Evolutionary conservation across 2,888 invertebrate species (phyloP), one percentile per base, ranked within the genome.

Genomic region (Itoplectis maculator): DNA sequence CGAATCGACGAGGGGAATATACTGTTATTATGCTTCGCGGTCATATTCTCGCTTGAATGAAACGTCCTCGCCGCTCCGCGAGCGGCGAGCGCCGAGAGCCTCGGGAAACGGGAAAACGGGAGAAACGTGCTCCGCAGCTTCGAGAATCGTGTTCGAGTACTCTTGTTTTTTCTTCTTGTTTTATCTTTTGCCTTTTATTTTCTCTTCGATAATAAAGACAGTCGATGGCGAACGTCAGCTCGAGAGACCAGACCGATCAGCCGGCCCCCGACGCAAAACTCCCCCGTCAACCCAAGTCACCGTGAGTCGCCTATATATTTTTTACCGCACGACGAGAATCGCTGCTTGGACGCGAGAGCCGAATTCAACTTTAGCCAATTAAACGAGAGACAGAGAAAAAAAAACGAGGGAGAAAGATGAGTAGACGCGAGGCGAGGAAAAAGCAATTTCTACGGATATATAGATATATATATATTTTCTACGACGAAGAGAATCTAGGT

Each of bases 251-350:
- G 45, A 72, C 40, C 9, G 29, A 13, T 35, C 37, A 7, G 75
- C n/a, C 20, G 42, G 45, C 37, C 37, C 63, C 37, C 63, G 51
- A 77, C 51, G 63, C 6, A 18, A 42, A 63, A 63, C 20, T n/a
- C n/a, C n/a, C n/a, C 74, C 69, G 51, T 73, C 40, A 77, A 78
- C 2, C 78, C 82, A 82, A 82, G 82, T 66, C 78, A 82, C 65
- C 74, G 79, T 82, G 79, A 82, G 82, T 82, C 82, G 82, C 75
- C 75, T 84, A 79, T 82, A 79, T 82, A 84, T 84, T 79, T 84
- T 79, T 81, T 84, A 29, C 82, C 73, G 79, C 78, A 76, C 79
- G 79, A 79, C 79, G 47, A 81, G 70, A 75, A 76, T 76, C 81
- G 82, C 72, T 85, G 76, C 69, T 82, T 81, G 75, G 75, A 70